Evolutionary conservation across 2,888 invertebrate species (phyloP).

Genomic region (Latrodectus hesperus): DNA sequence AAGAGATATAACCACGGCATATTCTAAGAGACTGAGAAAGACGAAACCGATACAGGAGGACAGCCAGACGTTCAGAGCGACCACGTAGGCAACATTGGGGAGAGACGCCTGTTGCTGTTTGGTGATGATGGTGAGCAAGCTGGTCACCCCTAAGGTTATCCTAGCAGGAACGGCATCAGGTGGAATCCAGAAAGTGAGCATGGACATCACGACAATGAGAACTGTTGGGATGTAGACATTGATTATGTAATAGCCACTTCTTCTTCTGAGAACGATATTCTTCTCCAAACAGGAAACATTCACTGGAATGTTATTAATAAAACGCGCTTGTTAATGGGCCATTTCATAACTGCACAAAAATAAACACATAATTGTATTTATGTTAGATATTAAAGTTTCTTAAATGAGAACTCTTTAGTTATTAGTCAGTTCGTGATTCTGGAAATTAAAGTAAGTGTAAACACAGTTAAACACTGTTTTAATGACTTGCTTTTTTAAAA

Average conservation of each 20-base stretch:
- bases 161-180: constrained; percentile 64
- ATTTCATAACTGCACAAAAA: too few species aligned
- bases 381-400: too few species aligned
- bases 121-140: constrained; percentile 81
- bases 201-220: constrained; percentile 65
- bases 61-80: constrained; percentile 72
- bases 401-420: too few species aligned
- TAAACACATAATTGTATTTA: too few species aligned
- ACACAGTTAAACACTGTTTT: too few species aligned
- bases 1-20: constrained; percentile 68
- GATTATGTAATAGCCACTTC: constrained; percentile 52
- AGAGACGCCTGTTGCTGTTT: constrained; percentile 60
- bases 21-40: constrained; percentile 71
- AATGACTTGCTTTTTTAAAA: too few species aligned
- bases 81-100: constrained; percentile 73
- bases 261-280: constrained; percentile 21
- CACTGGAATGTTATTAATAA: not conserved
- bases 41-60: constrained; percentile 71
- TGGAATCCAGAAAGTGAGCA: constrained; percentile 69
- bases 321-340: too few species aligned
- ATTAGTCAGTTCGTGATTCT: too few species aligned
- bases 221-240: constrained; percentile 64
- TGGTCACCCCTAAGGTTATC: constrained; percentile 81
- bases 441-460: too few species aligned
- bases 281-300: constrained; percentile 16